Percentiles rank a stretch among this genome's conserved stretches.
Evolutionary conservation across 2,888 invertebrate species (phyloP).

Genomic region (Epirrhoe alternata): DNA sequence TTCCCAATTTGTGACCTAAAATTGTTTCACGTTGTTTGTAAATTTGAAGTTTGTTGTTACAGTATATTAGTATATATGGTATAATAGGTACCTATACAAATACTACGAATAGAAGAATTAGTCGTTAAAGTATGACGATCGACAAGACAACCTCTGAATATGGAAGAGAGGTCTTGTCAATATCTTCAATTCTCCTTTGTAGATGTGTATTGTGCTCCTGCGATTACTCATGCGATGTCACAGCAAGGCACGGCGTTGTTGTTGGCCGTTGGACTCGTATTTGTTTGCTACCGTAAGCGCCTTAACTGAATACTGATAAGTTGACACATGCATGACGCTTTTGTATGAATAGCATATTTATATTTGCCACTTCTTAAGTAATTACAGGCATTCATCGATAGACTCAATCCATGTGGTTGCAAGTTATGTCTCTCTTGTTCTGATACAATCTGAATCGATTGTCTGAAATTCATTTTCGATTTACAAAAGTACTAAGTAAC

Average conservation of each 20-base stretch:
- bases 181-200: slow-evolving; percentile 56
- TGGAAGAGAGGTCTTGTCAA: slow-evolving; percentile 44
- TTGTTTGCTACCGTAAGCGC: slow-evolving; percentile 57
- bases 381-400: not conserved
- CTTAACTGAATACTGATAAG: slow-evolving; percentile 73
- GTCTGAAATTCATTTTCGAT: not conserved
- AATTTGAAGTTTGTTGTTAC: too few species aligned
- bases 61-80: too few species aligned
- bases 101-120: slow-evolving; percentile 5
- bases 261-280: slow-evolving; percentile 42
- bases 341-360: slow-evolving; percentile 38
- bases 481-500: too few species aligned
- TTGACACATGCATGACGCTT: slow-evolving; percentile 61
- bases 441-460: not conserved
- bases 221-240: slow-evolving; percentile 69
- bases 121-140: slow-evolving; percentile 5
- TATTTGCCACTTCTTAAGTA: not conserved
- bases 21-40: too few species aligned
- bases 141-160: slow-evolving; percentile 18
- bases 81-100: too few species aligned
- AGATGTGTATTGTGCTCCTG: slow-evolving; percentile 53
- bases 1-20: too few species aligned
- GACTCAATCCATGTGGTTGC: not conserved
- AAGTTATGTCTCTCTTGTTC: not conserved
- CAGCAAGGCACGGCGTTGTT: slow-evolving; percentile 59